Conservation (phyloP, 92 coral and sea anemone genomes). For the Meandrina meandrites region DNA sequence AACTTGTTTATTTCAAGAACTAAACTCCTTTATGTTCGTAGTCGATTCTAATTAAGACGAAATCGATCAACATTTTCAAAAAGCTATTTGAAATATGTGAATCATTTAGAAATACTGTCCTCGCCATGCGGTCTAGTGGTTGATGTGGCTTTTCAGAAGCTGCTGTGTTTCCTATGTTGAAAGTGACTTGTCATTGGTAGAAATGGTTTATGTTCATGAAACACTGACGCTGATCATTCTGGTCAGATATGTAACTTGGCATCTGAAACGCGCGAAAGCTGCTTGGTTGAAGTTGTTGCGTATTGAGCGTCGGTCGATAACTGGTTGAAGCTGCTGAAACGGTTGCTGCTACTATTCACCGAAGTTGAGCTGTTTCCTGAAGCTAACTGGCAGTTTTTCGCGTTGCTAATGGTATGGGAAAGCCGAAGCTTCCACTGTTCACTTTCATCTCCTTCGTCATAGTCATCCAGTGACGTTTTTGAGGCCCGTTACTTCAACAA, state of each 20-base stretch:
- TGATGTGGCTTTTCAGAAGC: not conserved
- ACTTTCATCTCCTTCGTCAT: conserved; percentile 51
- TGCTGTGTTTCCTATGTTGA: too few relatives aligned
- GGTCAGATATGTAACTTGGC: conserved; percentile 4
- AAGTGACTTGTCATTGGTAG: conserved; percentile 11
- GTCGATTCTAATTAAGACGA: not conserved
- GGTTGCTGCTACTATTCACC: not conserved
- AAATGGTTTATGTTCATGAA: conserved; percentile 27
- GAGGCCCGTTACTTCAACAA: too few relatives aligned
- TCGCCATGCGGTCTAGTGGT: not conserved
- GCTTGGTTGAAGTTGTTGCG: not conserved
- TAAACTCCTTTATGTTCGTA: too few relatives aligned
- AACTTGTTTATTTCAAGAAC: too few relatives aligned
- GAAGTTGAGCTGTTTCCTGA: not conserved
- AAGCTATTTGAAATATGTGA: not conserved
- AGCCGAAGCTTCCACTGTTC: conserved; percentile 47
- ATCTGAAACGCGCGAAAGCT: conserved; percentile 1
- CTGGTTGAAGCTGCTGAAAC: too few relatives aligned
- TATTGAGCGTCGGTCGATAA: not conserved
- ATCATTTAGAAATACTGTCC: not conserved
- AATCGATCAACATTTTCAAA: not conserved
- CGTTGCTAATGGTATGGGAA: conserved; percentile 11
- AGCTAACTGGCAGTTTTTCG: not conserved
- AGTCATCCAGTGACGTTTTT: not conserved
- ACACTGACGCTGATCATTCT: conserved; percentile 28